Percentiles rank a stretch among this genome's conserved stretches.
Conservation (phyloP, 2,888 invertebrate genomes). For the Colletes collaris region DNA sequence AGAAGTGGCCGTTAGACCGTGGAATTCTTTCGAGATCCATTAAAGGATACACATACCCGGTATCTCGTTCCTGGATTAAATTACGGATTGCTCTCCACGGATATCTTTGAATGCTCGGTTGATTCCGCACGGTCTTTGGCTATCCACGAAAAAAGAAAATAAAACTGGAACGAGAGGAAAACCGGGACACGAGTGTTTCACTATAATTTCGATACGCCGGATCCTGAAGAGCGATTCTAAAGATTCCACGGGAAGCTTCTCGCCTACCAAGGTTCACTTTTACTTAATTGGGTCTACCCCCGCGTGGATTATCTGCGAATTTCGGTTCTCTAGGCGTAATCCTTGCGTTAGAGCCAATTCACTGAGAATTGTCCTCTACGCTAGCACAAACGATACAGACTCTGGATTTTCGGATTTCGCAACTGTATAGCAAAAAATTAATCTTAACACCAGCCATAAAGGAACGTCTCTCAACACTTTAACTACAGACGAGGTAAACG, state of each 20-base stretch:
- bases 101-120: conserved; percentile 26
- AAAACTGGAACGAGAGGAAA: not conserved
- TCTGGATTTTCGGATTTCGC: conserved; percentile 8
- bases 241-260: conserved; percentile 53
- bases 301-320: conserved; percentile 59
- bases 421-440: too few relatives aligned
- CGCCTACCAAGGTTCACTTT: conserved; percentile 31
- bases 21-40: conserved; percentile 40
- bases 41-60: conserved; percentile 19
- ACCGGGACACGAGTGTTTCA: conserved; percentile 2
- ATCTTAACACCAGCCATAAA: too few relatives aligned
- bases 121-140: not conserved
- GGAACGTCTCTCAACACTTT: too few relatives aligned
- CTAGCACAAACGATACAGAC: conserved; percentile 22
- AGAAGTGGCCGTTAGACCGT: not conserved
- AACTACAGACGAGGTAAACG: too few relatives aligned
- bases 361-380: conserved; percentile 30
- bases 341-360: conserved; percentile 63
- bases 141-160: not conserved
- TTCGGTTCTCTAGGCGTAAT: conserved; percentile 58
- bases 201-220: conserved; percentile 24
- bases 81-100: conserved; percentile 14
- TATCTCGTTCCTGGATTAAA: conserved; percentile 39
- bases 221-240: conserved; percentile 43
- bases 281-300: conserved; percentile 63